Percentiles rank a stretch among this genome's conserved stretches.
Conservation (phyloP, 1,140 invertebrate species). For the Brachionus plicatilis region DNA sequence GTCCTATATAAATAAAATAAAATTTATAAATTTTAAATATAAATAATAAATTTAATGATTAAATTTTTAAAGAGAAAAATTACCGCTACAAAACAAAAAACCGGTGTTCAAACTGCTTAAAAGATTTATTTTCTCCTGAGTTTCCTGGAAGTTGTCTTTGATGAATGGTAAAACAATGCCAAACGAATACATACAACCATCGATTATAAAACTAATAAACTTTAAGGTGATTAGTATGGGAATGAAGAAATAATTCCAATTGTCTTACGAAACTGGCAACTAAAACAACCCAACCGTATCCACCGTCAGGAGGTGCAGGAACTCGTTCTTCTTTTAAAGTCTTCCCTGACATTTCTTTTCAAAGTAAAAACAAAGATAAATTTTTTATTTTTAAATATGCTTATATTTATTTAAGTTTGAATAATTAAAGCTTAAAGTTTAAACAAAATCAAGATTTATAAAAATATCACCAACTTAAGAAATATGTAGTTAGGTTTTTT, state of each 20-base stretch:
- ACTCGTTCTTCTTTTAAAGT: background rate
- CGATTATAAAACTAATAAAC: slow-evolving; percentile 13
- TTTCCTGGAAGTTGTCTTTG: background rate
- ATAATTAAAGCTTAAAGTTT: background rate
- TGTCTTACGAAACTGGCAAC: slow-evolving; percentile 9
- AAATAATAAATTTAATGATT: too few relatives aligned
- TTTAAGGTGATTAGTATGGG: background rate
- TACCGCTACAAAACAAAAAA: slow-evolving; percentile 36
- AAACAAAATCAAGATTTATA: background rate
- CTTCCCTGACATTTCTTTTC: background rate
- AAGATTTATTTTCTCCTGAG: slow-evolving; percentile 1
- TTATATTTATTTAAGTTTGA: background rate
- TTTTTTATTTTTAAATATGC: too few relatives aligned
- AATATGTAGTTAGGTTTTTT: background rate
- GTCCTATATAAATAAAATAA: slow-evolving; percentile 60
- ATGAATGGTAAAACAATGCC: background rate
- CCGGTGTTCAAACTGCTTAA: slow-evolving; percentile 24
- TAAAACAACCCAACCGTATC: slow-evolving; percentile 38
- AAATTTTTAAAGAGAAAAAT: background rate
- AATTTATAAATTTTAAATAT: background rate
- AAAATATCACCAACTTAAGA: background rate
- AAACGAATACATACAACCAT: slow-evolving; percentile 32
- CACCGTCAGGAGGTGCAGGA: slow-evolving; percentile 31
- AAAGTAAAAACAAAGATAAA: background rate
- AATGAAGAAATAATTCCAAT: background rate